A percentile compares a stretch with the other conserved stretches of the same genome.
Evolutionary conservation across 1,140 invertebrate species (phyloP).

Genomic region (Drosophila littoralis): DNA sequence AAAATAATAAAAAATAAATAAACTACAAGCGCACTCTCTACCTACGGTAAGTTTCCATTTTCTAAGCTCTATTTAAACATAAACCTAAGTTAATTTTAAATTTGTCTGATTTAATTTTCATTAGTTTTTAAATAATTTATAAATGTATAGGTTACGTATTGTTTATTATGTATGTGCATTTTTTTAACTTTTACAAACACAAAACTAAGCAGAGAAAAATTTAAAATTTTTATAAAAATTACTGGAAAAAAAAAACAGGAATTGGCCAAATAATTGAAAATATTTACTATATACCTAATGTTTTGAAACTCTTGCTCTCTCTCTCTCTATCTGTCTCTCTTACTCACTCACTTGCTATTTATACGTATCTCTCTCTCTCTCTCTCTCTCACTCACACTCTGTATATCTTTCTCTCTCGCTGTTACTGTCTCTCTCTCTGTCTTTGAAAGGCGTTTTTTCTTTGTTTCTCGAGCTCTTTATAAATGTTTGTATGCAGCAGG

Average conservation of each 20-base stretch:
- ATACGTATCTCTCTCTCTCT: conserved; percentile 23
- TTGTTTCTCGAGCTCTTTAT: conserved; percentile 19
- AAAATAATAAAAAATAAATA: conserved; percentile 36
- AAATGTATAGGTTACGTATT: conserved; percentile 61
- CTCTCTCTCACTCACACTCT: conserved; percentile 10
- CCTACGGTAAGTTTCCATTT: conserved; percentile 75
- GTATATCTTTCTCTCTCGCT: conserved; percentile 34
- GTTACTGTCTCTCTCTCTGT: conserved; percentile 50
- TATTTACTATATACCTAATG: conserved; percentile 48
- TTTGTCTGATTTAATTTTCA: conserved; percentile 26
- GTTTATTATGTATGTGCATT: conserved; percentile 55
- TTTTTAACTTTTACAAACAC: conserved; percentile 36
- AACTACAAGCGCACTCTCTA: conserved; percentile 73
- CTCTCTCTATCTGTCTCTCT: conserved; percentile 36
- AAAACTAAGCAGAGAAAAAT: conserved; percentile 46
- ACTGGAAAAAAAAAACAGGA: conserved; percentile 75
- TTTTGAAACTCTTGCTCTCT: conserved; percentile 62
- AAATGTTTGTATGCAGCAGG: conserved; percentile 52
- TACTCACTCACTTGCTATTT: background rate
- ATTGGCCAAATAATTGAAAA: conserved; percentile 83
- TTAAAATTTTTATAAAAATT: conserved; percentile 71
- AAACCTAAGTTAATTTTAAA: conserved; percentile 30
- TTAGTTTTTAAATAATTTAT: conserved; percentile 43
- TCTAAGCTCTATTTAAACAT: conserved; percentile 71
- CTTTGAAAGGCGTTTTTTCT: conserved; percentile 21